These are phyloP conservation scores for Oryctolagus cuniculus DNA, from an alignment of 2,113 vertebrate species.

Conservation along the genomic window DNA sequence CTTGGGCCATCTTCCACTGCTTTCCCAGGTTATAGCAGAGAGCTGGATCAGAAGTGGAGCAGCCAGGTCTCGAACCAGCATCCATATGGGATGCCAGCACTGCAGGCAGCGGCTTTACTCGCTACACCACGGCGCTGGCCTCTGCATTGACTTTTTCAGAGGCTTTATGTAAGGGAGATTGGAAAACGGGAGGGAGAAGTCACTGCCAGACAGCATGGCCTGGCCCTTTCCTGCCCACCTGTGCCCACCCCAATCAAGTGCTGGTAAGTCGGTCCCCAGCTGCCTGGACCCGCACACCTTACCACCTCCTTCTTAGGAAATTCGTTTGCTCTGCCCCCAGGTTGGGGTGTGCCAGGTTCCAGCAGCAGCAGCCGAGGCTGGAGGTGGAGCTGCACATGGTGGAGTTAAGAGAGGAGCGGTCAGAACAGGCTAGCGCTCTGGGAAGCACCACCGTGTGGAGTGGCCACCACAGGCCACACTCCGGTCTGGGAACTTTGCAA, in stretches of 20 bases:
- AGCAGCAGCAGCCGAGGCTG: neutral
- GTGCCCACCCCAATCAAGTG: neutral
- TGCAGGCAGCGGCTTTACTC: too few relatives aligned
- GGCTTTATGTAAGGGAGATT: neutral
- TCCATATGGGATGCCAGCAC: too few relatives aligned
- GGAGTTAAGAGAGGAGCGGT: neutral
- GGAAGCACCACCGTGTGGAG: neutral
- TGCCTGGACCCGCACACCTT: neutral
- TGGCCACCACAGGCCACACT: neutral
- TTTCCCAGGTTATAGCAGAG: too few relatives aligned
- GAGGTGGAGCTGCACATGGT: neutral
- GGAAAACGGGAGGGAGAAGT: neutral
- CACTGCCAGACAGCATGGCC: neutral
- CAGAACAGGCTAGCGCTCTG: too few relatives aligned
- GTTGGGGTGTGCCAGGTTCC: neutral
- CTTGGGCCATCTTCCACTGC: too few relatives aligned
- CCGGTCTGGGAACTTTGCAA: neutral
- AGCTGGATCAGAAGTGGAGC: too few relatives aligned
- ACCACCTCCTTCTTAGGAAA: constrained; percentile 10
- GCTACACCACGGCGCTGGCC: too few relatives aligned
- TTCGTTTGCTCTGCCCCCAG: neutral
- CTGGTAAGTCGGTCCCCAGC: constrained; percentile 21
- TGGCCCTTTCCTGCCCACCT: constrained; percentile 28
- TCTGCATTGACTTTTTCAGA: constrained; percentile 21
- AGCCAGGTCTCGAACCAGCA: too few relatives aligned